Evolutionary conservation across 2,888 invertebrate species (phyloP), one percentile per base, ranked within the genome.

Genomic region (Notocelia uddmanniana): DNA sequence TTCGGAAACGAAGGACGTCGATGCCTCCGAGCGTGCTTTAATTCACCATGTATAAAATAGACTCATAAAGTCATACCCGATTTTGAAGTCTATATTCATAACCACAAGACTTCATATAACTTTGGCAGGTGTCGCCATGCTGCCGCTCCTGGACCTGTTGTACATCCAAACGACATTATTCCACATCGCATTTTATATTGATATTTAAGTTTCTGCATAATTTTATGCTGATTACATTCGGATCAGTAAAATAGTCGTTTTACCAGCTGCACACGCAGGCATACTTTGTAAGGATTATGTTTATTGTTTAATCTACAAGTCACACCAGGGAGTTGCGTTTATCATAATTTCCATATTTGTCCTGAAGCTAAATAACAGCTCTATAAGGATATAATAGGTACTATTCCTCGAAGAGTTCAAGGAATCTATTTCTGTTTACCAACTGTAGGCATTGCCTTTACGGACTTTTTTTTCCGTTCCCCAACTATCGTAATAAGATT

Each of bases 21-120:
- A 78, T 87, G 89, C 87, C 91, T 86, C 82, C 80, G 81, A 89
- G 91, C 90, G 81, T 68, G 80, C 84, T 85, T 84, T 86, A 84
- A 72, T 68, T 68, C 67, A 62, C 60, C 54, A 52, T 45, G 37
- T 57, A 67, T 62, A 62, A 55, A 62, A 62, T 48, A 67, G 45
- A 62, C 37, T 19, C 18, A 45, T 50, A 55, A 59, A 45, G 31
- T 11, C 19, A n/a, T 34, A 45, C n/a, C 10, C 23, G 23, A 72
- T 13, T 57, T 68, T 68, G 48, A 68, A 19, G 10, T 54, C 50
- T 72, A 68, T 26, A 9, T 23, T 48, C 41, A 72, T 57, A 26
- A 26, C 19, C 1, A n/a, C 10, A 72, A n/a, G 55, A 68, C 34
- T 23, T 34, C 60, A 41, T 50, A 34, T 41, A 19, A 18, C 26